Evolutionary conservation across 2,888 invertebrate species (phyloP).

Genomic region (Drosophila greeni): DNA sequence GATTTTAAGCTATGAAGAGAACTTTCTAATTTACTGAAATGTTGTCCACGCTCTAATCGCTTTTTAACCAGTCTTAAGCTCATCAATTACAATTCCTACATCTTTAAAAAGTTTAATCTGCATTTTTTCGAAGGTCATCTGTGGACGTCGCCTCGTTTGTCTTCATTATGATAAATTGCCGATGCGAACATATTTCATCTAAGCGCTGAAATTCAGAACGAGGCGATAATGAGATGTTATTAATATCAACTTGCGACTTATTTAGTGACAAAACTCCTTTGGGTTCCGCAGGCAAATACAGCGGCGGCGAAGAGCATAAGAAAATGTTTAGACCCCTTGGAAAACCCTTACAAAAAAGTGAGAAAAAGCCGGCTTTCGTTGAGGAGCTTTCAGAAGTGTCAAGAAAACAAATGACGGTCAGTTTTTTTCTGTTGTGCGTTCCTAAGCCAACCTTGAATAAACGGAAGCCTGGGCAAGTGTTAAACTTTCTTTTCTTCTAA

Average conservation of each 20-base stretch:
- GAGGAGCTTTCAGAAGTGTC: conserved; percentile 64
- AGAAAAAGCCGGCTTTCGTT: conserved; percentile 53
- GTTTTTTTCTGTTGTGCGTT: conserved; percentile 48
- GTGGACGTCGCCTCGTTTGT: conserved; percentile 24
- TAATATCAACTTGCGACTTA: conserved; percentile 71
- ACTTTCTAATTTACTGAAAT: background rate
- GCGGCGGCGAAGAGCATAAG: conserved; percentile 19
- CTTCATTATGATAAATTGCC: conserved; percentile 66
- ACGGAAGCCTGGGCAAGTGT: conserved; percentile 52
- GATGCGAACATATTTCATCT: conserved; percentile 52
- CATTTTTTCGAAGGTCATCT: conserved; percentile 55
- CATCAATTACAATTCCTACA: conserved; percentile 63
- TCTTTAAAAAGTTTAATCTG: conserved; percentile 28
- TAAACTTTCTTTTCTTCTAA: conserved; percentile 48
- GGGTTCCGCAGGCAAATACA: conserved; percentile 43
- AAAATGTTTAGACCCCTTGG: conserved; percentile 7
- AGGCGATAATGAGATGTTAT: conserved; percentile 71
- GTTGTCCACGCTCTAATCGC: background rate
- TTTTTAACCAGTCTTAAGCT: conserved; percentile 23
- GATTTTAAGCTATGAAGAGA: too few species aligned
- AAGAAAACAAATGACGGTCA: conserved; percentile 73
- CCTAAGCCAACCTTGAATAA: conserved; percentile 34
- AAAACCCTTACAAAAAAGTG: conserved; percentile 28
- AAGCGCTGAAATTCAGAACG: conserved; percentile 59
- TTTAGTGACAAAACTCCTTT: conserved; percentile 58